Evolutionary conservation across 1,140 invertebrate genomes (phyloP).

Genomic region (Trissolcus basalis): DNA sequence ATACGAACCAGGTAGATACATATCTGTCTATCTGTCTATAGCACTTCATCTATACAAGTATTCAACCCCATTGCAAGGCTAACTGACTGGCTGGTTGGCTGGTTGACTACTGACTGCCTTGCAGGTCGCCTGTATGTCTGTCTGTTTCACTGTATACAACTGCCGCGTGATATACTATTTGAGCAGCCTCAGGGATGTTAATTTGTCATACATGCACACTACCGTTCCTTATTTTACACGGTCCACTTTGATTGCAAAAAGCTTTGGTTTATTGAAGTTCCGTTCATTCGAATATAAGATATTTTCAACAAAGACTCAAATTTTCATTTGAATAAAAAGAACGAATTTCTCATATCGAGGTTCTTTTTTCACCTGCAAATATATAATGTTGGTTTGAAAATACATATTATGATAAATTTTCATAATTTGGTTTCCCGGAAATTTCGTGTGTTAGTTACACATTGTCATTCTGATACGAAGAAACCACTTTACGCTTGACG

Average conservation of each 20-base stretch:
- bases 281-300: neutral
- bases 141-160: constrained; percentile 65
- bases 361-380: too few species aligned
- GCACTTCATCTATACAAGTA: constrained; percentile 46
- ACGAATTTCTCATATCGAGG: too few species aligned
- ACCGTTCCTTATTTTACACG: constrained; percentile 50
- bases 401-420: too few species aligned
- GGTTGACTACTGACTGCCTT: constrained; percentile 49
- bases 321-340: too few species aligned
- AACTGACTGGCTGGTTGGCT: constrained; percentile 49
- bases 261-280: neutral
- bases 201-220: constrained; percentile 71
- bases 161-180: constrained; percentile 74
- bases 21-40: constrained; percentile 53
- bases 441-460: constrained; percentile 45
- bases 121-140: constrained; percentile 49
- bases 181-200: constrained; percentile 75
- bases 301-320: too few species aligned
- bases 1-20: constrained; percentile 69
- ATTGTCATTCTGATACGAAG: constrained; percentile 59
- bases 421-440: neutral
- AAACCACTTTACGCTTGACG: constrained; percentile 64
- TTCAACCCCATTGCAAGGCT: constrained; percentile 50
- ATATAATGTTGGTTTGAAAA: too few species aligned
- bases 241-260: constrained; percentile 20